Evolutionary conservation across 2,888 invertebrate species (phyloP), one percentile per base, ranked within the genome.

Genomic region (Pandemis cinnamomeana): DNA sequence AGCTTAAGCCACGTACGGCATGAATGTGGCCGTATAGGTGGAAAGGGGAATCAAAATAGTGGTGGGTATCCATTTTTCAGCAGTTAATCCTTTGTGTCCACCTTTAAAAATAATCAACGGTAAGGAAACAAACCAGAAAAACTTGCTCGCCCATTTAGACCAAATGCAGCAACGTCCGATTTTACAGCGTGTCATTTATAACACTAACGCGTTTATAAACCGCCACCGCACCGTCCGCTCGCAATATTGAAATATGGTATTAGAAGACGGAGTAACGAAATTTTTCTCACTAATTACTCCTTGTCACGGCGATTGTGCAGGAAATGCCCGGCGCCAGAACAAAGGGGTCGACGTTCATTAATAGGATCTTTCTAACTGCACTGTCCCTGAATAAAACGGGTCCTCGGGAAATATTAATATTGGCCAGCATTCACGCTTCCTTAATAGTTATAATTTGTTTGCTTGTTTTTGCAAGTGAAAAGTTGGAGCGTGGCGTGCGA

Each of bases 341-440:
- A 92, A 93, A 93, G 88, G 87, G 86, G 82, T 80, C 83, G 88
- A 93, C 93, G 91, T 92, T 93, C 92, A 94, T 93, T 94, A 94
- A 93, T 93, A 93, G 92, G 90, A 91, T 93, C 93, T 91, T 90
- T 91, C 91, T 90, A 91, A 92, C 92, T 93, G 93, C 93, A 92
- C 91, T 92, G 89, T 90, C 84, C 86, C 87, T 92, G 92, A 92
- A 93, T 92, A 91, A 91, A 92, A 92, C 88, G 81, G 84, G 83
- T 84, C 83, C 86, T 84, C 87, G 83, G 83, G 90, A 89, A 91
- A 91, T 91, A 93, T 92, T 93, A 93, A 93, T 93, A 93, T 91
- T 89, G 87, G 87, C 81, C 86, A 86, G 87, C 86, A 90, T 90
- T 88, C 84, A 87, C 84, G 83, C 84, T 80, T 83, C 86, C 83